phyloP scores from a whole-genome alignment of 2,113 vertebrate species.

The Desmodus rotundus region DNA sequence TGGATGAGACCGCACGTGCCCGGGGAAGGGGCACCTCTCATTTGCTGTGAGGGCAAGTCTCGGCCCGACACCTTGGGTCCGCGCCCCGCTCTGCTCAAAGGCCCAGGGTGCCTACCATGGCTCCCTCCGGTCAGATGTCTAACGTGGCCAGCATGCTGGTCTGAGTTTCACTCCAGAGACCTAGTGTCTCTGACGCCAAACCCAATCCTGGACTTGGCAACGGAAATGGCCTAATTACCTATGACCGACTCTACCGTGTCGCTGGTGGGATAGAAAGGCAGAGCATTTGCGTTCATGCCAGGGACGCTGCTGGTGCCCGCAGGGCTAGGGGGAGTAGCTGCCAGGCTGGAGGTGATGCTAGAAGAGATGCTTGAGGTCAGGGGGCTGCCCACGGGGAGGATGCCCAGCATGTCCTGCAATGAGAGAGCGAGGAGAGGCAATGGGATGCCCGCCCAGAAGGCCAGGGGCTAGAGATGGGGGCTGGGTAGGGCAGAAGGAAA shows the following conservation, averaged over 20 bases:
- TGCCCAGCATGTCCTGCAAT: slow-evolving; percentile 92
- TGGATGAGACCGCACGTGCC: neutral
- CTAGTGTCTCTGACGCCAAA: neutral
- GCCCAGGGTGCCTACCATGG: neutral
- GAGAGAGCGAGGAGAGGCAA: slow-evolving; percentile 52
- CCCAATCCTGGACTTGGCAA: neutral
- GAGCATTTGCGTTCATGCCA: slow-evolving; percentile 98
- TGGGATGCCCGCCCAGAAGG: neutral
- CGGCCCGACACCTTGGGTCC: neutral
- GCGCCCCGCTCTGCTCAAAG: neutral
- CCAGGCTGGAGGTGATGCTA: slow-evolving; percentile 96
- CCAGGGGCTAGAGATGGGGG: neutral
- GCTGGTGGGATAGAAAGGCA: slow-evolving; percentile 98
- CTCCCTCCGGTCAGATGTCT: neutral
- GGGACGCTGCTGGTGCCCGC: slow-evolving; percentile 90
- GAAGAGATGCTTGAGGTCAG: slow-evolving; percentile 94
- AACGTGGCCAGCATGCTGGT: neutral
- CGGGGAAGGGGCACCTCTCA: neutral
- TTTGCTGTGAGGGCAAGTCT: neutral
- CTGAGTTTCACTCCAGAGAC: neutral
- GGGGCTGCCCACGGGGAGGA: slow-evolving; percentile 94
- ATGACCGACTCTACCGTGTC: slow-evolving; percentile 99
- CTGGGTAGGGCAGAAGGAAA: neutral
- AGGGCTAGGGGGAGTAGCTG: slow-evolving; percentile 95
- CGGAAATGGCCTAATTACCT: slow-evolving; percentile 81